These are phyloP conservation scores for Perizoma flavofasciatum DNA, from an alignment of 2,888 invertebrate genomes.

Conservation along the genomic window DNA sequence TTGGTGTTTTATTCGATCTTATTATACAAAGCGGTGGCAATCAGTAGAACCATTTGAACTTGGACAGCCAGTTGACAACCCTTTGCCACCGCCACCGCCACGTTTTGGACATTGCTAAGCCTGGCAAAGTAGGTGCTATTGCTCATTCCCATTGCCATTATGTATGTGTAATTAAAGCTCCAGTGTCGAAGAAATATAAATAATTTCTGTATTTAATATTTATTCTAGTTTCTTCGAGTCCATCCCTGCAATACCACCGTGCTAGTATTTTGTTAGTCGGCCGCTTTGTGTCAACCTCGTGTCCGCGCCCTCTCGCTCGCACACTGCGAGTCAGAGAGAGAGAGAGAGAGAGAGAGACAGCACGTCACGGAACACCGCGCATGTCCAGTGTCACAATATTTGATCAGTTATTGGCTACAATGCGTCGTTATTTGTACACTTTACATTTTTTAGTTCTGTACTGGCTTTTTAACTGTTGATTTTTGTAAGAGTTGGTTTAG, in stretches of 20 bases:
- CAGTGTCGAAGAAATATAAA: too few relatives aligned
- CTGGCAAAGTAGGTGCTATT: too few relatives aligned
- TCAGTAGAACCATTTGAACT: too few relatives aligned
- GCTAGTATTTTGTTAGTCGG: slow-evolving; percentile 80
- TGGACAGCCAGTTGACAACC: too few relatives aligned
- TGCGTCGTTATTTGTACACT: slow-evolving; percentile 57
- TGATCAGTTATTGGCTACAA: slow-evolving; percentile 77
- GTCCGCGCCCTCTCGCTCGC: slow-evolving; percentile 47
- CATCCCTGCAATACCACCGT: slow-evolving; percentile 78
- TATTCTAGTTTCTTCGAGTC: slow-evolving; percentile 33
- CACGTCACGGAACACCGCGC: slow-evolving; percentile 59
- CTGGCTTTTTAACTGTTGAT: slow-evolving; percentile 43
- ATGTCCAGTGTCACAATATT: slow-evolving; percentile 67
- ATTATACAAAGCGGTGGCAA: too few relatives aligned
- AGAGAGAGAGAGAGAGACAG: slow-evolving; percentile 43
- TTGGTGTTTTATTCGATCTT: too few relatives aligned
- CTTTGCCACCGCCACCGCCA: too few relatives aligned
- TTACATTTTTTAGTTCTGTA: slow-evolving; percentile 45
- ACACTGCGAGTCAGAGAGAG: slow-evolving; percentile 41
- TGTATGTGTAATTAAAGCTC: too few relatives aligned
- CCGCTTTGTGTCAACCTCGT: slow-evolving; percentile 71
- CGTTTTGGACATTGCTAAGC: too few relatives aligned
- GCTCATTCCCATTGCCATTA: too few relatives aligned
- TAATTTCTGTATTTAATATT: too few relatives aligned
- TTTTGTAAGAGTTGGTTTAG: slow-evolving; percentile 38